A percentile compares a stretch with the other conserved stretches of the same genome.
Evolutionary conservation across 2,888 invertebrate species (phyloP).

Genomic region (Agrotis ipsilon): DNA sequence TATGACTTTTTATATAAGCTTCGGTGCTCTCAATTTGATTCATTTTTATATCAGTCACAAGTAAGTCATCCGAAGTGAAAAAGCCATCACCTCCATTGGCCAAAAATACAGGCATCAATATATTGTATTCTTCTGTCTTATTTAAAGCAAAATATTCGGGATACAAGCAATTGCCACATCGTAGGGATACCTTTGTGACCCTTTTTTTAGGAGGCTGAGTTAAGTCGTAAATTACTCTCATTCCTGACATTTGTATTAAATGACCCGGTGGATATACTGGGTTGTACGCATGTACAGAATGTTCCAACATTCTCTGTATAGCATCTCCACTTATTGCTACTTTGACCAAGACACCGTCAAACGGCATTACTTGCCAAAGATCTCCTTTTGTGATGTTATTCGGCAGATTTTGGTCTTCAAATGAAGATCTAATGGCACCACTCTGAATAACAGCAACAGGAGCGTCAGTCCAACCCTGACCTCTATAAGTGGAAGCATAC

Average conservation of each 20-base stretch:
- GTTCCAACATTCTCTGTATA: constrained; percentile 93
- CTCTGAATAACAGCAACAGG: constrained; percentile 94
- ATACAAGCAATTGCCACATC: constrained; percentile 93
- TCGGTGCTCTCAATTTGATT: constrained; percentile 81
- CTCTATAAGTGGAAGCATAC: constrained; percentile 84
- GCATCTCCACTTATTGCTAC: constrained; percentile 92
- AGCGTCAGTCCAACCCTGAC: constrained; percentile 94
- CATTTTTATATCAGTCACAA: constrained; percentile 68
- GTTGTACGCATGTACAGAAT: constrained; percentile 90
- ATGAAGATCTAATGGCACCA: constrained; percentile 94
- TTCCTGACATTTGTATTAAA: constrained; percentile 96
- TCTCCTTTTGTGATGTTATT: constrained; percentile 93
- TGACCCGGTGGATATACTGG: constrained; percentile 91
- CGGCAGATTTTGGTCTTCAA: constrained; percentile 79
- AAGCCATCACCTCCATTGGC: constrained; percentile 95
- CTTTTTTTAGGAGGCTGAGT: constrained; percentile 91
- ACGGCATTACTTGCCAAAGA: constrained; percentile 94
- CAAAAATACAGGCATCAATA: constrained; percentile 93
- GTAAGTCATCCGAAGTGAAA: constrained; percentile 83
- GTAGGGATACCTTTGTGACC: constrained; percentile 92
- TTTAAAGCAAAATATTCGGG: constrained; percentile 91
- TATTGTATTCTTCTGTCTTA: constrained; percentile 89
- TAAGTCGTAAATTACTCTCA: constrained; percentile 93
- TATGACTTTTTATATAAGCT: constrained; percentile 91
- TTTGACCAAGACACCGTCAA: constrained; percentile 93